Conservation (phyloP, 2,113 vertebrate genomes). For the Elephantulus edwardii region DNA sequence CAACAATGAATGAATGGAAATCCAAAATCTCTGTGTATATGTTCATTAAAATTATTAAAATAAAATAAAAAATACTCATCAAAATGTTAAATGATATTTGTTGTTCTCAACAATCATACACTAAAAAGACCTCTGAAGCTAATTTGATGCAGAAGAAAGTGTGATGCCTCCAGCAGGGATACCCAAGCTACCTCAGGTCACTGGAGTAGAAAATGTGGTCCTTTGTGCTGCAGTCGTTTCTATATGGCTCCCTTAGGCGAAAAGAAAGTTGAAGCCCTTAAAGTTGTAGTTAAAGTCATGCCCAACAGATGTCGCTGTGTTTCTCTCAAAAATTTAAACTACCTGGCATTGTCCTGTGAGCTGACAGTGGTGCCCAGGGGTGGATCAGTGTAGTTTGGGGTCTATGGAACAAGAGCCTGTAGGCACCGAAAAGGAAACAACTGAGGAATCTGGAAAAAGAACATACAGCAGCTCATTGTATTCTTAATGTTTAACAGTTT, state of each 20-base stretch:
- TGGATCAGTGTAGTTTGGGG: neutral
- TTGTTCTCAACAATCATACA: neutral
- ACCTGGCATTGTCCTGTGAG: neutral
- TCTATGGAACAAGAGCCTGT: neutral
- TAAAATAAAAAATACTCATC: slow-evolving; percentile 19
- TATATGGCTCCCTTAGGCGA: neutral
- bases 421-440: slow-evolving; percentile 5
- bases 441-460: neutral
- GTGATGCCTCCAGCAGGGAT: neutral
- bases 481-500: slow-evolving; percentile 30
- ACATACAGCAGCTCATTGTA: neutral
- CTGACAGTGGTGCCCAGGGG: neutral
- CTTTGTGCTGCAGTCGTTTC: neutral
- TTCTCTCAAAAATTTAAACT: slow-evolving; percentile 54
- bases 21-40: no score
- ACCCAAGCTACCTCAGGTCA: neutral
- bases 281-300: slow-evolving; percentile 53
- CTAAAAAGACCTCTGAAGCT: slow-evolving; percentile 11
- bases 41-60: no score
- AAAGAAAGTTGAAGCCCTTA: neutral
- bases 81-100: neutral
- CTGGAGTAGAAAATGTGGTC: no score
- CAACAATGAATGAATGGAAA: no score
- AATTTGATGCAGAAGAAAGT: neutral
- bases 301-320: slow-evolving; percentile 70